Percentiles rank a stretch among this genome's conserved stretches.
Evolutionary conservation across 2,888 invertebrate genomes (phyloP).

Genomic region (Drosophila engyochracea): DNA sequence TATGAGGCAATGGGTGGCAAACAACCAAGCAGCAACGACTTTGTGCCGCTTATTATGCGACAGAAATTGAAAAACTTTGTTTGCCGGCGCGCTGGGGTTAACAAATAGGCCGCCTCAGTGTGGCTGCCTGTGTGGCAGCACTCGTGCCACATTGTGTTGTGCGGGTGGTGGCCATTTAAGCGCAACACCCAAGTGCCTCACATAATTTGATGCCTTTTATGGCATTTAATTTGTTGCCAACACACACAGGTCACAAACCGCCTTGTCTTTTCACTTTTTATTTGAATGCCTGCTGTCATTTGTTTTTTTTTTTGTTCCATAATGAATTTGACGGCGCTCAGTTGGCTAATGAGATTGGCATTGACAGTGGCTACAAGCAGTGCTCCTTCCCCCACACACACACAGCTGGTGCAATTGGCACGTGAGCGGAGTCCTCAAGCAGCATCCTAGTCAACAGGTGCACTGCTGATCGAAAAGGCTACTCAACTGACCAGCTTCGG

Average conservation of each 20-base stretch:
- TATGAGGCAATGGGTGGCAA: background rate
- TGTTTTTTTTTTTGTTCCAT: slow-evolving; percentile 25
- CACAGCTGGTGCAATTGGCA: slow-evolving; percentile 16
- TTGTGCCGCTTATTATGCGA: slow-evolving; percentile 79
- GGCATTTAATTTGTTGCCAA: slow-evolving; percentile 77
- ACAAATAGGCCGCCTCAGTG: slow-evolving; percentile 68
- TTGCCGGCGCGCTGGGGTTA: slow-evolving; percentile 80
- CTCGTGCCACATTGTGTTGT: slow-evolving; percentile 8
- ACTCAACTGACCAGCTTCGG: slow-evolving; percentile 34
- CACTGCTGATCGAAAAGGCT: slow-evolving; percentile 41
- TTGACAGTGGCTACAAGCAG: slow-evolving; percentile 10
- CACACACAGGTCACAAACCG: slow-evolving; percentile 44
- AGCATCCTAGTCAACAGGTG: slow-evolving; percentile 46
- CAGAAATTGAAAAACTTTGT: slow-evolving; percentile 83
- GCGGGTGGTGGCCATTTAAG: slow-evolving; percentile 52
- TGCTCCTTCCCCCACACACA: background rate
- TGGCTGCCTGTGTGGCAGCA: slow-evolving; percentile 18
- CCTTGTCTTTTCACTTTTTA: slow-evolving; percentile 35
- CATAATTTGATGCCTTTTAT: slow-evolving; percentile 81
- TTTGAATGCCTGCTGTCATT: slow-evolving; percentile 43
- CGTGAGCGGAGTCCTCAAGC: slow-evolving; percentile 42
- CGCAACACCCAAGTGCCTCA: slow-evolving; percentile 75
- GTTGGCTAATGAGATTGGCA: slow-evolving; percentile 63
- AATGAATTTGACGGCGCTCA: slow-evolving; percentile 58
- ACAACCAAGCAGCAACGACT: slow-evolving; percentile 36